Evolutionary conservation across 2,888 invertebrate genomes (phyloP).

Genomic region (Microctonus hyperodae): DNA sequence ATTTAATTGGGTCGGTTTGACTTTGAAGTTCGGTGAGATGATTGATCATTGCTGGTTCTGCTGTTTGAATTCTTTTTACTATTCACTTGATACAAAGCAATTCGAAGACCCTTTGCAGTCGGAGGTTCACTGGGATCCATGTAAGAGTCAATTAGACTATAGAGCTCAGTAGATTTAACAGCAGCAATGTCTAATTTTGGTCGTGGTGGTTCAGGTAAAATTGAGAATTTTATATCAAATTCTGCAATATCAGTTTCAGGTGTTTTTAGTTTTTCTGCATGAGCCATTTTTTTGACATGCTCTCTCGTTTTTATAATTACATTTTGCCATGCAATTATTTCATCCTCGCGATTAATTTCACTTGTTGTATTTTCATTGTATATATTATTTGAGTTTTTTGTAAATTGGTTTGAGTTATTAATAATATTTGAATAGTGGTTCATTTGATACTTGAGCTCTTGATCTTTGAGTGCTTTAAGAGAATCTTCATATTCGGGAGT

Average conservation of each 20-base stretch:
- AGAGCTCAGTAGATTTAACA: slow-evolving; percentile 31
- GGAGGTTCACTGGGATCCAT: not conserved
- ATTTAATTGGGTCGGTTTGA: not conserved
- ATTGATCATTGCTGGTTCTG: not conserved
- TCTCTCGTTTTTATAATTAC: slow-evolving; percentile 40
- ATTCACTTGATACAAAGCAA: slow-evolving; percentile 6
- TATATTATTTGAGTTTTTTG: slow-evolving; percentile 1
- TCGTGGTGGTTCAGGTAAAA: slow-evolving; percentile 50
- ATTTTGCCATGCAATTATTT: slow-evolving; percentile 48
- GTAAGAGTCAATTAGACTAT: slow-evolving; percentile 5
- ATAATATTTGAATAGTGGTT: not conserved
- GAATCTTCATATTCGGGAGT: not conserved
- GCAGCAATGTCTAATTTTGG: slow-evolving; percentile 44
- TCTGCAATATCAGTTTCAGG: not conserved
- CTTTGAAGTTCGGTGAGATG: not conserved
- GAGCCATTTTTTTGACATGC: slow-evolving; percentile 21
- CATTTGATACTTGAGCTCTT: not conserved
- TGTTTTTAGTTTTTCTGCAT: not conserved
- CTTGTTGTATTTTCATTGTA: slow-evolving; percentile 41
- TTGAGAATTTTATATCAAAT: slow-evolving; percentile 37
- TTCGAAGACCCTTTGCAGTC: not conserved
- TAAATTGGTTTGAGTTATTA: not conserved
- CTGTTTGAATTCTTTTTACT: not conserved
- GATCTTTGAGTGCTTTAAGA: not conserved
- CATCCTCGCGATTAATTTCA: slow-evolving; percentile 34